Evolutionary conservation across 2,113 vertebrate species (phyloP).

Genomic region (Montifringilla adamsi): DNA sequence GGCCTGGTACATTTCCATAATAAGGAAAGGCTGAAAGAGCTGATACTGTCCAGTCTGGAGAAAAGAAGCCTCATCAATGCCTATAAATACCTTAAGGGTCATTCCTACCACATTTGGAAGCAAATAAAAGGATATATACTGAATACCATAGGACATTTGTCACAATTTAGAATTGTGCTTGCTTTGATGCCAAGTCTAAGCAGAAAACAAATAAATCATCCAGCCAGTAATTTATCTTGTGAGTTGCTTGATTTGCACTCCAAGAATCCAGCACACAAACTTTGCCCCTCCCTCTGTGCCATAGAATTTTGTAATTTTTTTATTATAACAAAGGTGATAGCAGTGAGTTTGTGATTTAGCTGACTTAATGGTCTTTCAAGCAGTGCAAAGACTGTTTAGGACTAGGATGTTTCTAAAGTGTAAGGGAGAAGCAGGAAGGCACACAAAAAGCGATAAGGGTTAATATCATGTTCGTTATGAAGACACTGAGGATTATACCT

Average conservation of each 20-base stretch:
- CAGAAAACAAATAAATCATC: not conserved
- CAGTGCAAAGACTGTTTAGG: not conserved
- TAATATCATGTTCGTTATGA: rapidly evolving
- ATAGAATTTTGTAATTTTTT: not conserved
- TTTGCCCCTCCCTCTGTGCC: not conserved
- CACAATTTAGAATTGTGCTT: not conserved
- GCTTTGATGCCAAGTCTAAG: not conserved
- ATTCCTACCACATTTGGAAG: not conserved
- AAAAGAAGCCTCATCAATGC: not conserved
- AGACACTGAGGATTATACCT: not conserved
- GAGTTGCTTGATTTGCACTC: not conserved
- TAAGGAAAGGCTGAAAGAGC: not conserved
- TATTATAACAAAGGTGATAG: not conserved
- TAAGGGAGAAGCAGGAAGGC: not conserved
- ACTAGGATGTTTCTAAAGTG: not conserved
- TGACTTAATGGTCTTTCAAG: not conserved
- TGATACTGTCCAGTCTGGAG: not conserved
- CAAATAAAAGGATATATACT: not conserved
- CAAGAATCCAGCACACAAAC: not conserved
- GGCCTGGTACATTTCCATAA: not conserved
- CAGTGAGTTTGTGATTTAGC: not conserved
- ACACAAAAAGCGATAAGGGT: not conserved
- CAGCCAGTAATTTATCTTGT: not conserved
- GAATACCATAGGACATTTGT: not conserved
- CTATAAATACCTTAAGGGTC: not conserved